Conservation (phyloP, 2,797 vertebrate species). For the Limosa lapponica region DNA sequence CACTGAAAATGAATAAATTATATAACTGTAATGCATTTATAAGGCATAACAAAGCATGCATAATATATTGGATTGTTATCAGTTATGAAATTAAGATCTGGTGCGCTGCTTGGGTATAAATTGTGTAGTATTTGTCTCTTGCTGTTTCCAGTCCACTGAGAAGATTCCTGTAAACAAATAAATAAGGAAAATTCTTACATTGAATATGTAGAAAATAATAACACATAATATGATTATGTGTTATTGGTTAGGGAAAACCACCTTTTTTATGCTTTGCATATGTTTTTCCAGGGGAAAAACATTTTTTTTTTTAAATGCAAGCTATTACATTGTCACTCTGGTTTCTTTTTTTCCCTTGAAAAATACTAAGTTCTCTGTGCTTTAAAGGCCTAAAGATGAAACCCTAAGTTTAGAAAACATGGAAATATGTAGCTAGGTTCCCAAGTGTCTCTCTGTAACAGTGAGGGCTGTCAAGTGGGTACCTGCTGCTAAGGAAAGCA, state of each 20-base stretch:
- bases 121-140: background rate
- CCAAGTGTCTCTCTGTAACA: background rate
- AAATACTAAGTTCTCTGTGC: background rate
- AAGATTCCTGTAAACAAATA: slow-evolving; percentile 11
- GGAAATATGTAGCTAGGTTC: background rate
- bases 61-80: slow-evolving; percentile 35
- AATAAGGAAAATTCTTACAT: background rate
- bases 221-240: background rate
- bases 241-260: background rate
- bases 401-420: background rate
- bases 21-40: slow-evolving; percentile 8
- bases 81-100: slow-evolving; percentile 32
- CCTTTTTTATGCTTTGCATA: background rate
- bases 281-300: background rate
- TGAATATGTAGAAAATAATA: background rate
- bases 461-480: background rate
- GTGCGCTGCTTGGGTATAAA: background rate
- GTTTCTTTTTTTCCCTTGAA: background rate
- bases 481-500: background rate
- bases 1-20: slow-evolving; percentile 47
- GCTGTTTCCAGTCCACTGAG: background rate
- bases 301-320: background rate
- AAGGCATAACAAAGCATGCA: slow-evolving; percentile 55
- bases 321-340: background rate
- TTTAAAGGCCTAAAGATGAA: background rate